phyloP scores from a whole-genome alignment of 64 coral and sea anemone species.

The Cladopsammia gracilis region DNA sequence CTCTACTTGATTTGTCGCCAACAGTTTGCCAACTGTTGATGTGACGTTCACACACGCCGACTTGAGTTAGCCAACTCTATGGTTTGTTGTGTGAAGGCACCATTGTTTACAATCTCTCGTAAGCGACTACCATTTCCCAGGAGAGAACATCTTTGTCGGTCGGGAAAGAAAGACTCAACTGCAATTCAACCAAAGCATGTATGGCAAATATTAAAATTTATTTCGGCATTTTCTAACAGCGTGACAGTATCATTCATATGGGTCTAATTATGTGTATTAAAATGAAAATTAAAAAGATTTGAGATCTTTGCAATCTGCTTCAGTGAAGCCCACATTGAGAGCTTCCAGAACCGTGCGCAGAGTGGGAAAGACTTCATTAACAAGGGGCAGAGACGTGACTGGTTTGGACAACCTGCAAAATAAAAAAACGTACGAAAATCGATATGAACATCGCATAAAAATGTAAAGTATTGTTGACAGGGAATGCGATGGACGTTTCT shows the following conservation, averaged over 20 bases:
- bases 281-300: slow-evolving; percentile 35
- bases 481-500: neutral
- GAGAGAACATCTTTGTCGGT: too few relatives aligned
- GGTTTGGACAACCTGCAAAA: slow-evolving; percentile 71
- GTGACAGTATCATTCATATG: neutral
- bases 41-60: too few relatives aligned
- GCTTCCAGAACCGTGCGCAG: slow-evolving; percentile 78
- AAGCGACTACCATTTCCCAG: too few relatives aligned
- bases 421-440: neutral
- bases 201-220: neutral
- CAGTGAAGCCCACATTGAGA: slow-evolving; percentile 78
- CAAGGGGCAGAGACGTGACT: slow-evolving; percentile 66
- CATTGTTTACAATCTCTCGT: too few relatives aligned
- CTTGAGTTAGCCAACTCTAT: too few relatives aligned
- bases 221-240: neutral
- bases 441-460: neutral
- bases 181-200: neutral
- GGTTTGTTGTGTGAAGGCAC: too few relatives aligned
- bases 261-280: neutral
- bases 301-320: slow-evolving; percentile 55
- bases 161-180: too few relatives aligned
- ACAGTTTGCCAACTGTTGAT: too few relatives aligned
- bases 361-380: slow-evolving; percentile 80
- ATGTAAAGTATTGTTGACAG: neutral
- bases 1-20: too few relatives aligned